These are phyloP conservation scores for Ictalurus punctatus DNA, from an alignment of 2,113 vertebrate genomes.

Conservation along the genomic window DNA sequence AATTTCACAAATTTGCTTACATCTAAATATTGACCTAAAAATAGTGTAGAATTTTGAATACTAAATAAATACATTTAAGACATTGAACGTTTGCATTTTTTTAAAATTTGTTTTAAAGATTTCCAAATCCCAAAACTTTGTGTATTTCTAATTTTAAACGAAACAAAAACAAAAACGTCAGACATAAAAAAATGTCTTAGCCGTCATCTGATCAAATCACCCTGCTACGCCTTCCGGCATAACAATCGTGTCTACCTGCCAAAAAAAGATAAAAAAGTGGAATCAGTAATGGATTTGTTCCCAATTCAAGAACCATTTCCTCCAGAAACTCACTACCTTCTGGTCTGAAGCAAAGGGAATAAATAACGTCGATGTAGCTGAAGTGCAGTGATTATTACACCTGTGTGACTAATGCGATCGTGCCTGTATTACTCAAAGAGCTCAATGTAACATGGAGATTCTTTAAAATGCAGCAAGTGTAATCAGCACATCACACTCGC, in stretches of 20 bases:
- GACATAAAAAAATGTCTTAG: conserved; percentile 79
- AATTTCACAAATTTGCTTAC: too few relatives aligned
- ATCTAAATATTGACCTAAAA: background rate
- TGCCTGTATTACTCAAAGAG: background rate
- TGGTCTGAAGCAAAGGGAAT: background rate
- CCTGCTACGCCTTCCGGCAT: conserved; percentile 85
- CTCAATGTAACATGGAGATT: background rate
- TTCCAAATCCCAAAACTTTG: too few relatives aligned
- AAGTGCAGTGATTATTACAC: conserved; percentile 41
- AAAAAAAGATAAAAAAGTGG: conserved; percentile 11
- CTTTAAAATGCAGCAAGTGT: conserved; percentile 41
- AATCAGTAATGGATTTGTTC: background rate
- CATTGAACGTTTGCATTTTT: too few relatives aligned
- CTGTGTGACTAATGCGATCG: conserved; percentile 20
- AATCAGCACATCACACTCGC: conserved; percentile 11
- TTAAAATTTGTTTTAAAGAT: too few relatives aligned
- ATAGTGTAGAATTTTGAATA: background rate
- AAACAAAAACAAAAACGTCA: too few relatives aligned
- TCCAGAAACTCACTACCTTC: background rate
- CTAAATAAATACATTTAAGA: background rate
- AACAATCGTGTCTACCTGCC: conserved; percentile 86
- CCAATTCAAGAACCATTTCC: background rate
- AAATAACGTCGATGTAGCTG: conserved; percentile 19
- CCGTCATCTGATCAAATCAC: conserved; percentile 93
- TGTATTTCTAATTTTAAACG: too few relatives aligned